Evolutionary conservation across 2,113 vertebrate genomes (phyloP), one percentile per base, ranked within the genome.

Genomic region (Bothrops jararaca): DNA sequence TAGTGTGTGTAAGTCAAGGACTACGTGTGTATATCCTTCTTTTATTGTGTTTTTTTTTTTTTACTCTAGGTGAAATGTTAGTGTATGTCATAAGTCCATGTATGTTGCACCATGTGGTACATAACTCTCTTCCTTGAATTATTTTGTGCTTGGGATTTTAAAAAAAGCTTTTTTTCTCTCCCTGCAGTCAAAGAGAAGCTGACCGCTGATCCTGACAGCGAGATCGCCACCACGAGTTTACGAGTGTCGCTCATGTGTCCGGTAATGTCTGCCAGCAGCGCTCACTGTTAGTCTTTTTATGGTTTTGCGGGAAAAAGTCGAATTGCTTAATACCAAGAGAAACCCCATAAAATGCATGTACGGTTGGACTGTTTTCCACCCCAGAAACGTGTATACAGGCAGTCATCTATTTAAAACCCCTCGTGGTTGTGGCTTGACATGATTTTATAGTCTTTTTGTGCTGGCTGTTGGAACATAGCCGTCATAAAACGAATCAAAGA

Each of bases 211-310:
- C 99, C 99, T 0, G 99, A 99, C 97, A 99, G 99, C 45, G 99
- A 99, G 95, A 98, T 99, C 9, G 99, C 99, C 0, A 99, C 99
- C 0, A 99, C 99, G 0, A 99, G 99, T 93, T 97, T 99, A 5
- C 97, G 99, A 2, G 99, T 99, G 50, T 99, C 99, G 13, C 98
- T 99, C 1, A 98, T 98, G 98, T 99, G 99, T 91, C 99, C 99
- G 91, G 99, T 99, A 97, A 97, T 80, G 97, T 97, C 88, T 1
- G 54, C 4, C 13, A 26, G n/a, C n/a, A 23, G 6, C 3, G 18
- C 18, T 50, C 5, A 7, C 69, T 74, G n/a, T 74, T 74, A 34
- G n/a, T 74, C n/a, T 74, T 74, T 34, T 64, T 80, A 56, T 20
- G 54, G 54, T 20, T 20, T 56, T 8, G 8, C 8, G 8, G 69